Conservation (phyloP, 2,888 invertebrate genomes). For the Drosophila quinaria region DNA sequence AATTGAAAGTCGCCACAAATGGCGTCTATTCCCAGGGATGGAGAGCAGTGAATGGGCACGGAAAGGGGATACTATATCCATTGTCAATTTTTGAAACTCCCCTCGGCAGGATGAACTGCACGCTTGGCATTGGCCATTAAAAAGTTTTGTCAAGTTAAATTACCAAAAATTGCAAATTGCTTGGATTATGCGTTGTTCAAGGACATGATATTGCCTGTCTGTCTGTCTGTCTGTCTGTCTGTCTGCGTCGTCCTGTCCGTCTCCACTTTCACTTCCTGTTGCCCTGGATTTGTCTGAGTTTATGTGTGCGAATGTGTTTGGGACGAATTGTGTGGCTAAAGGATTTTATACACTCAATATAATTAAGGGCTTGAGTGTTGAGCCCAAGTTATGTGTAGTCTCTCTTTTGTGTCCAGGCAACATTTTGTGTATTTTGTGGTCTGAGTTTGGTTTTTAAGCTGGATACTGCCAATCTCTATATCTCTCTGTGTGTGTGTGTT, state of each 20-base stretch:
- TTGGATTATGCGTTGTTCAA: slow-evolving; percentile 76
- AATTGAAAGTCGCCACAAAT: slow-evolving; percentile 71
- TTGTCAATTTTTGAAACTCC: slow-evolving; percentile 24
- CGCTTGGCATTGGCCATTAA: slow-evolving; percentile 68
- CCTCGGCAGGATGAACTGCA: slow-evolving; percentile 17
- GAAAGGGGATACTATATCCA: slow-evolving; percentile 14
- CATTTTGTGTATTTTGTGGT: slow-evolving; percentile 73
- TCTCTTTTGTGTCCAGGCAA: slow-evolving; percentile 69
- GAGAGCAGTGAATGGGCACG: background rate
- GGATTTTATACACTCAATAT: slow-evolving; percentile 84
- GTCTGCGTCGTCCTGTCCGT: slow-evolving; percentile 26
- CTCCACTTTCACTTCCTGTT: slow-evolving; percentile 76
- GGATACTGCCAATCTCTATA: slow-evolving; percentile 30
- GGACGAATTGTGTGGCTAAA: slow-evolving; percentile 76
- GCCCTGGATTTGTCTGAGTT: slow-evolving; percentile 27
- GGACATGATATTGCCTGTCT: slow-evolving; percentile 58
- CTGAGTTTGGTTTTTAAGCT: slow-evolving; percentile 54
- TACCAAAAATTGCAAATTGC: slow-evolving; percentile 85
- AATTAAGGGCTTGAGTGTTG: slow-evolving; percentile 82
- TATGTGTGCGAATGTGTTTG: slow-evolving; percentile 23
- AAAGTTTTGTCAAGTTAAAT: slow-evolving; percentile 83
- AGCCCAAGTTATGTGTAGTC: slow-evolving; percentile 54
- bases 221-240: background rate
- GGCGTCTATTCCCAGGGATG: slow-evolving; percentile 32
- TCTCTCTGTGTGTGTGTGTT: slow-evolving; percentile 8